Evolutionary conservation across 2,113 vertebrate genomes (phyloP).

Genomic region (Chaetorhynchus papuensis): DNA sequence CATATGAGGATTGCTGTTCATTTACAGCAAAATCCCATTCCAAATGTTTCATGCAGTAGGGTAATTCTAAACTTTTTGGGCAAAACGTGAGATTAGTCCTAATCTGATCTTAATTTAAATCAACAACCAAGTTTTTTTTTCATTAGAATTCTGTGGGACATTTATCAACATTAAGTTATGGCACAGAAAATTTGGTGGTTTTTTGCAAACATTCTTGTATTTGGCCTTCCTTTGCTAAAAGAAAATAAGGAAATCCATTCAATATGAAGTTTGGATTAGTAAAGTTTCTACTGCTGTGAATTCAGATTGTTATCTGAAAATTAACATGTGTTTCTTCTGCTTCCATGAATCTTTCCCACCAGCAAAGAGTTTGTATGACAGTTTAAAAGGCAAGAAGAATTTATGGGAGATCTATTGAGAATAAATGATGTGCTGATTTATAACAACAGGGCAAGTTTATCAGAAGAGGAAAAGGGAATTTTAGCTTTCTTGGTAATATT

Average conservation of each 20-base stretch:
- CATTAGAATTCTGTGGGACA: background rate
- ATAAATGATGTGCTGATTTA: background rate
- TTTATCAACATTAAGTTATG: background rate
- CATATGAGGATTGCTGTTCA: background rate
- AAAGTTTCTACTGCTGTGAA: background rate
- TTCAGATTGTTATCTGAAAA: background rate
- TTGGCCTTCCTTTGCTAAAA: background rate
- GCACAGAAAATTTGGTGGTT: background rate
- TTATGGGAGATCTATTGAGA: background rate
- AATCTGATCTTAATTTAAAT: background rate
- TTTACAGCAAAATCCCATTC: background rate
- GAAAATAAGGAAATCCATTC: background rate
- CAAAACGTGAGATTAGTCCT: background rate
- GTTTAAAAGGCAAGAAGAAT: background rate
- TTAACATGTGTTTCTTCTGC: background rate
- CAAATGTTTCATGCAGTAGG: background rate
- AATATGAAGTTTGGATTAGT: background rate
- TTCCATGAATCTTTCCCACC: background rate
- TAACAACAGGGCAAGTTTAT: background rate
- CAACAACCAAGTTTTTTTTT: background rate
- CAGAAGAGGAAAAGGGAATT: background rate
- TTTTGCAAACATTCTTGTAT: background rate
- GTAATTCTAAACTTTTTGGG: background rate
- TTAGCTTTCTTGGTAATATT: background rate
- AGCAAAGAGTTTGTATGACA: background rate